Conservation (phyloP, 2,113 vertebrate species). For the Merops nubicus region DNA sequence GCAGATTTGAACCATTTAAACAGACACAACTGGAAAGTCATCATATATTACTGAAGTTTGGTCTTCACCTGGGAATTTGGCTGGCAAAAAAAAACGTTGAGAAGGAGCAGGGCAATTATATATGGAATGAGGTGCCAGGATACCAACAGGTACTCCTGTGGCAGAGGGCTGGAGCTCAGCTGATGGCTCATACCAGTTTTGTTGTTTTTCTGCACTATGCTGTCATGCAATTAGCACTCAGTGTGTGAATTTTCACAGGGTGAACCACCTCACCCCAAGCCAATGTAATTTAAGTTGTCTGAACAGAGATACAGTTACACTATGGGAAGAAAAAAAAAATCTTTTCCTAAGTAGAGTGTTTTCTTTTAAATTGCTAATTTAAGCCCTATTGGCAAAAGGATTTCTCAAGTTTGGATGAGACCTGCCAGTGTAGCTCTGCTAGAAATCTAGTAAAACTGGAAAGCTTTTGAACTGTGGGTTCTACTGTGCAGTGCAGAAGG, state of each 20-base stretch:
- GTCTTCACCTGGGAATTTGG: not conserved
- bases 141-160: not conserved
- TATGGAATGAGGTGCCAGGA: not conserved
- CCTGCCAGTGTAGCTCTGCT: not conserved
- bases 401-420: not conserved
- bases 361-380: not conserved
- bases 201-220: not conserved
- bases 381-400: not conserved
- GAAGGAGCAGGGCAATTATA: not conserved
- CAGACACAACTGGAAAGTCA: not conserved
- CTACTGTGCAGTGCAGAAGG: not conserved
- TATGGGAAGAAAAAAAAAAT: not conserved
- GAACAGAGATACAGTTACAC: not conserved
- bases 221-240: not conserved
- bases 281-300: not conserved
- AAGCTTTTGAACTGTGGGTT: not conserved
- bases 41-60: not conserved
- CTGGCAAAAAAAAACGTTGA: not conserved
- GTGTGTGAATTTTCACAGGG: not conserved
- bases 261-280: not conserved
- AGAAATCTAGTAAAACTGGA: not conserved
- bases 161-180: not conserved
- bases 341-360: not conserved
- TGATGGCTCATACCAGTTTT: not conserved
- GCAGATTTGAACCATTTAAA: not conserved